These are phyloP conservation scores for Palythoa heliodiscus DNA, from an alignment of 92 coral and sea anemone species.

Conservation along the genomic window DNA sequence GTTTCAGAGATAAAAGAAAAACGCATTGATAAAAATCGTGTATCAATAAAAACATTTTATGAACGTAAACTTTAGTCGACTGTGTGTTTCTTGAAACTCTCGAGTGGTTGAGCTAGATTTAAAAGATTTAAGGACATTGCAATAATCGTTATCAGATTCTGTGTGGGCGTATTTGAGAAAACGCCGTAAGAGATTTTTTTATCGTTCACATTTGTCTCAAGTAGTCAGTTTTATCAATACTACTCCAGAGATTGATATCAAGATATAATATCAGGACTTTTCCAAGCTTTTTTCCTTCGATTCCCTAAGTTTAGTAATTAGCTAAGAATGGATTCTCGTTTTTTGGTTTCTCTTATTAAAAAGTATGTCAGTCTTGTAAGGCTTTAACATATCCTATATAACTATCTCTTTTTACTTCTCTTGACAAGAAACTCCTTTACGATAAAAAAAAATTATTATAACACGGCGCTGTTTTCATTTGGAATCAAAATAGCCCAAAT, in stretches of 20 bases:
- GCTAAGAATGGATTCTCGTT: too few species aligned
- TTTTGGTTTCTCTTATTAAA: too few species aligned
- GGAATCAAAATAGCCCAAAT: background rate
- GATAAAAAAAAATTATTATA: background rate
- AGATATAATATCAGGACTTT: background rate
- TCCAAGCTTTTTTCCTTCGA: background rate
- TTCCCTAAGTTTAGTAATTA: too few species aligned
- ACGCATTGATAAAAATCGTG: too few species aligned
- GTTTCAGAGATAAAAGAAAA: too few species aligned
- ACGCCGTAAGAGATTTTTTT: background rate
- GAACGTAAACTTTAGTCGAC: too few species aligned
- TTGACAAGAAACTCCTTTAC: background rate
- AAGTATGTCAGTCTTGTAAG: background rate
- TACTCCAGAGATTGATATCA: background rate
- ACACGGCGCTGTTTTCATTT: background rate
- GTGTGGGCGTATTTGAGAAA: conserved; percentile 12
- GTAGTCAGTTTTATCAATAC: background rate
- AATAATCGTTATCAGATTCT: background rate
- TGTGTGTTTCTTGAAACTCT: background rate
- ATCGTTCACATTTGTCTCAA: background rate
- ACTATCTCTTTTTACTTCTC: background rate
- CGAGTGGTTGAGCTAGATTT: background rate
- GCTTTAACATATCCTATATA: background rate
- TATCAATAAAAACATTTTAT: too few species aligned
- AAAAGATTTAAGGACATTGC: conserved; percentile 1